A percentile compares a stretch with the other conserved stretches of the same genome.
These are phyloP conservation scores for Adelosebastes latens DNA, from an alignment of 2,797 vertebrate species.

Conservation along the genomic window DNA sequence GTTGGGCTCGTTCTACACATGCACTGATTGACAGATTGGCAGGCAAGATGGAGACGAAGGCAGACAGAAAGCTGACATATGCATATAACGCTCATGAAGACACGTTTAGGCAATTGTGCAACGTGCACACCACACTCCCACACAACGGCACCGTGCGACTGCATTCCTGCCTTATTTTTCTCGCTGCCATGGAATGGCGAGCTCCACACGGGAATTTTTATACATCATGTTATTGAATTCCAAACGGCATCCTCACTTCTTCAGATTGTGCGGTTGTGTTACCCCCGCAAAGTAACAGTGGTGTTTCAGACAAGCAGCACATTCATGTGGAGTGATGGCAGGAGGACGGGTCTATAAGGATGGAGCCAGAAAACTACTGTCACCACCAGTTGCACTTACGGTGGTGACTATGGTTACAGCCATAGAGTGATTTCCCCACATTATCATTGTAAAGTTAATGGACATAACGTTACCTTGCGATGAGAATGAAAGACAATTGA, in stretches of 20 bases:
- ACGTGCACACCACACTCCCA: constrained; percentile 10
- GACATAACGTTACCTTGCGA: no score
- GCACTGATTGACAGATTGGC: constrained; percentile 70
- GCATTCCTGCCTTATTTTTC: constrained; percentile 57
- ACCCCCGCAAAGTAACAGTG: not conserved
- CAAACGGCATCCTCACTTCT: constrained; percentile 30
- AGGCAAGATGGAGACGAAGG: constrained; percentile 56
- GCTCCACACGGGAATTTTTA: constrained; percentile 20
- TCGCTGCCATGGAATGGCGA: constrained; percentile 21
- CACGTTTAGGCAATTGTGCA: constrained; percentile 4
- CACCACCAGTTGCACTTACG: not conserved
- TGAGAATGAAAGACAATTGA: no score
- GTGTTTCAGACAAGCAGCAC: constrained; percentile 17
- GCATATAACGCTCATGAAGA: constrained; percentile 34
- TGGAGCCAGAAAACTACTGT: not conserved
- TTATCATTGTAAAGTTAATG: not conserved
- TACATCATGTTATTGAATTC: constrained; percentile 36
- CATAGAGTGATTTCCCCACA: not conserved
- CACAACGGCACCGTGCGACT: constrained; percentile 12
- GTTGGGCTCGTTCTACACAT: constrained; percentile 52
- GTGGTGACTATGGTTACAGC: not conserved
- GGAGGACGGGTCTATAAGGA: not conserved
- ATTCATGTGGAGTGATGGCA: constrained; percentile 13
- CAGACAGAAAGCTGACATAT: constrained; percentile 68
- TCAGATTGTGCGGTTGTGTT: not conserved